phyloP scores from a whole-genome alignment of 92 coral and sea anemone genomes.

The Ricordea florida region DNA sequence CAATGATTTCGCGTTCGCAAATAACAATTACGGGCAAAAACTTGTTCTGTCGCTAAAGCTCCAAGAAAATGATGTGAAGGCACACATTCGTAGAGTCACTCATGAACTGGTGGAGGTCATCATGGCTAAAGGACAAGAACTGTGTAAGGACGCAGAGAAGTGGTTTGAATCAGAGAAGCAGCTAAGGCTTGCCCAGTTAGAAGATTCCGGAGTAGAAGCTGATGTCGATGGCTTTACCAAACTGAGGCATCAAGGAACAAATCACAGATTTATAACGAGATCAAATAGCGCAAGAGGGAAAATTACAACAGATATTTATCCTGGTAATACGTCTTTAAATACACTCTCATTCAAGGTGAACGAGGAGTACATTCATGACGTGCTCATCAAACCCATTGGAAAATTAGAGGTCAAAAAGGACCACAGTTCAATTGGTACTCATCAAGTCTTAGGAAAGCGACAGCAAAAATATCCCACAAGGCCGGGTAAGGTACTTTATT shows the following conservation, averaged over 20 bases:
- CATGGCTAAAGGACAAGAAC: slow-evolving; percentile 9
- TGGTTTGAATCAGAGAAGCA: slow-evolving; percentile 6
- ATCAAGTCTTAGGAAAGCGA: background rate
- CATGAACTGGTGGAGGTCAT: slow-evolving; percentile 1
- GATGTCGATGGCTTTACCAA: too few species aligned
- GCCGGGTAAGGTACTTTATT: background rate
- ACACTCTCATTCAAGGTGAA: slow-evolving; percentile 1
- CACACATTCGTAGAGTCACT: slow-evolving; percentile 1
- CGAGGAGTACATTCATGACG: background rate
- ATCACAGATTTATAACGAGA: too few species aligned
- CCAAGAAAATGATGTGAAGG: slow-evolving; percentile 15
- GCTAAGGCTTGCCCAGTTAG: background rate
- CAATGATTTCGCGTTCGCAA: slow-evolving; percentile 12
- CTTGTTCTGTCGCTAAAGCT: slow-evolving; percentile 4
- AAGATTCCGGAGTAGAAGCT: background rate
- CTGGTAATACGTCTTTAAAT: too few species aligned
- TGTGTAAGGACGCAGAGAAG: slow-evolving; percentile 17
- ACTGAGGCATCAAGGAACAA: too few species aligned
- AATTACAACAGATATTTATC: too few species aligned
- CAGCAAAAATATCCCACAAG: too few species aligned
- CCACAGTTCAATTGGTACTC: too few species aligned
- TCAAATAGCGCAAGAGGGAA: slow-evolving; percentile 3
- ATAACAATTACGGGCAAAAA: slow-evolving; percentile 12
- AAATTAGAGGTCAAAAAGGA: too few species aligned
- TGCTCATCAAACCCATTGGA: too few species aligned